Evolutionary conservation across 2,797 vertebrate species (phyloP).

Genomic region (Hirundo rustica): DNA sequence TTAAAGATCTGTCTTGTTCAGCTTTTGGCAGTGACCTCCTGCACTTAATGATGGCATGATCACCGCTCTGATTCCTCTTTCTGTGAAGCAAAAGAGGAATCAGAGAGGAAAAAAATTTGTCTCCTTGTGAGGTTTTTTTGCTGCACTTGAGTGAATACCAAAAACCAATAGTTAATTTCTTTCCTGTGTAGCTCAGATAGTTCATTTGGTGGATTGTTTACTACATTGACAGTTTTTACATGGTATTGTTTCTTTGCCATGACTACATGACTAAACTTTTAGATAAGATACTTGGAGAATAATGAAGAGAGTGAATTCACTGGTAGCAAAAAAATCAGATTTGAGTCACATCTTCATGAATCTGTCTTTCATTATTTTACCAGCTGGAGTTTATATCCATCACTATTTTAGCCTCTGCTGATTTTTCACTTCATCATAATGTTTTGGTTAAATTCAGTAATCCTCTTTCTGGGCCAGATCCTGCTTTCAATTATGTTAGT

Average conservation of each 20-base stretch:
- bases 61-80: not conserved
- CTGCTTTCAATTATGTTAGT: constrained; percentile 61
- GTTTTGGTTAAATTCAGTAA: constrained; percentile 70
- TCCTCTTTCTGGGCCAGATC: constrained; percentile 57
- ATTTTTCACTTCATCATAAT: constrained; percentile 68
- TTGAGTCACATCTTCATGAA: constrained; percentile 53
- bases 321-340: constrained; percentile 43
- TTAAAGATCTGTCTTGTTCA: not conserved
- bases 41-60: not conserved
- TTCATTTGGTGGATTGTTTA: constrained; percentile 26
- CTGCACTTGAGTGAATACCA: not conserved
- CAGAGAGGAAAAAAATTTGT: not conserved
- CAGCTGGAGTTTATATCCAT: constrained; percentile 69
- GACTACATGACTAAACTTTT: constrained; percentile 28
- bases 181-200: not conserved
- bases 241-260: not conserved
- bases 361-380: constrained; percentile 67
- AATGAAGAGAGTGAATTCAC: not conserved
- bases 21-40: not conserved
- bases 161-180: not conserved
- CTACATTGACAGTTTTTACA: not conserved
- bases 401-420: constrained; percentile 63
- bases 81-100: not conserved
- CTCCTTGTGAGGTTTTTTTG: not conserved
- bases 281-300: not conserved